Evolutionary conservation across 2,113 vertebrate species (phyloP).

Genomic region (Chascanopsetta lugubris): DNA sequence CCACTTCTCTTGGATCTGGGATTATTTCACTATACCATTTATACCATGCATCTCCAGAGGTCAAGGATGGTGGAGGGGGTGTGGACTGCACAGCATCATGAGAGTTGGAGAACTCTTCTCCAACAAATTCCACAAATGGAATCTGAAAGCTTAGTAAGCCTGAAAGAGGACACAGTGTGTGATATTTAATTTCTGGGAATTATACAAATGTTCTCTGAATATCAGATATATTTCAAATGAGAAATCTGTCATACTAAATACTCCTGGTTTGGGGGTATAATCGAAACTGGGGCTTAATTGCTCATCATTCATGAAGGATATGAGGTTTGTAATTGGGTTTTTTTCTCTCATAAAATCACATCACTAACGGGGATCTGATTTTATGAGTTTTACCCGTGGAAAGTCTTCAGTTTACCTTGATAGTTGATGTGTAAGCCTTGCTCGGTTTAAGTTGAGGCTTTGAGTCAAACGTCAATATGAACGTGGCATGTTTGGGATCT

Average conservation of each 20-base stretch:
- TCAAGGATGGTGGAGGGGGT: conserved; percentile 68
- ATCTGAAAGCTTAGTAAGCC: conserved; percentile 83
- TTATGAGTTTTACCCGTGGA: too few relatives aligned
- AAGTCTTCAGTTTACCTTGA: too few relatives aligned
- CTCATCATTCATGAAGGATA: background rate
- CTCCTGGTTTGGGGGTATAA: background rate
- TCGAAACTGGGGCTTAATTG: background rate
- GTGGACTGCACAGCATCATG: conserved; percentile 87
- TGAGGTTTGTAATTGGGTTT: too few relatives aligned
- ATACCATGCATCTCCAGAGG: conserved; percentile 81
- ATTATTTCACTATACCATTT: conserved; percentile 85
- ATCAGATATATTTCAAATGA: too few relatives aligned
- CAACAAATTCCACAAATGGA: conserved; percentile 77
- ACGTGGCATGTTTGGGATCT: background rate
- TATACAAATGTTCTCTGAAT: too few relatives aligned
- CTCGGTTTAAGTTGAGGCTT: too few relatives aligned
- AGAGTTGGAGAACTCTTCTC: conserved; percentile 81
- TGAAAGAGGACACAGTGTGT: conserved; percentile 46
- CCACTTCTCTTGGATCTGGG: conserved; percentile 80
- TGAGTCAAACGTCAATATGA: background rate
- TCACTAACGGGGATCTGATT: too few relatives aligned
- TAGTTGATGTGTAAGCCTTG: too few relatives aligned
- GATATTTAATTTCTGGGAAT: background rate
- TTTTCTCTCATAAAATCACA: too few relatives aligned
- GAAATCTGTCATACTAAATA: too few relatives aligned